Evolutionary conservation across 2,888 invertebrate species (phyloP), one percentile per base, ranked within the genome.

Genomic region (Adelphocoris suturalis): DNA sequence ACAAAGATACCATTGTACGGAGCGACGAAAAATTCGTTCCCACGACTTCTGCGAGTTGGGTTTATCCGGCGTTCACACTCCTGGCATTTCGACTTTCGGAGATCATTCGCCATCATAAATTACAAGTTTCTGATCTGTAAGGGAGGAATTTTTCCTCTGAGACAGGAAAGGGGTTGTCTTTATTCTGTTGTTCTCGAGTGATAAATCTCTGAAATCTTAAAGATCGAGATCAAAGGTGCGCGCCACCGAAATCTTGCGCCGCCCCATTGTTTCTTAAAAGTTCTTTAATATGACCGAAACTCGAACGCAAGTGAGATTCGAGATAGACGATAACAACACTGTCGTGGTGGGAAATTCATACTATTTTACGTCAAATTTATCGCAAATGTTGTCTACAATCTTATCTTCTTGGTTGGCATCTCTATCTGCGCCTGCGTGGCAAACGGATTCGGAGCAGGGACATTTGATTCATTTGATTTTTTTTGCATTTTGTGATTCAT

Each of bases 1-100:
- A 68, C 68, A 68, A 68, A 68, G 68, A 68, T 68, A 23, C 68
- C 27, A 68, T 68, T 68, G 68, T 68, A 19, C 9, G 68, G 23
- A 19, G 68, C 19, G 68, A 27, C n/a, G 19, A 27, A 68, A 68
- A 68, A 68, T 23, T 12, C 23, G 68, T 23, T 68, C 68, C 23
- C 23, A 23, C 23, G 68, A 68, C 68, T 68, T 23, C 68, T 61
- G n/a, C 23, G 23, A 68, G 27, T 23, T 11, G 52, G 19, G 13
- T 68, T 23, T 23, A 23, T 3, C 68, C 68, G 27, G 23, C 11
- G 23, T 68, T 68, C 23, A 68, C 11, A 23, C 68, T 23, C 11
- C 19, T 23, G 68, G 68, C 68, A n/a, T 68, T 68, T 68, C 68
- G 23, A 68, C 23, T 68, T 68, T 68, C 12, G 68, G 68, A 11